Conservation (phyloP, 2,113 vertebrate genomes). For the Notothenia coriiceps region DNA sequence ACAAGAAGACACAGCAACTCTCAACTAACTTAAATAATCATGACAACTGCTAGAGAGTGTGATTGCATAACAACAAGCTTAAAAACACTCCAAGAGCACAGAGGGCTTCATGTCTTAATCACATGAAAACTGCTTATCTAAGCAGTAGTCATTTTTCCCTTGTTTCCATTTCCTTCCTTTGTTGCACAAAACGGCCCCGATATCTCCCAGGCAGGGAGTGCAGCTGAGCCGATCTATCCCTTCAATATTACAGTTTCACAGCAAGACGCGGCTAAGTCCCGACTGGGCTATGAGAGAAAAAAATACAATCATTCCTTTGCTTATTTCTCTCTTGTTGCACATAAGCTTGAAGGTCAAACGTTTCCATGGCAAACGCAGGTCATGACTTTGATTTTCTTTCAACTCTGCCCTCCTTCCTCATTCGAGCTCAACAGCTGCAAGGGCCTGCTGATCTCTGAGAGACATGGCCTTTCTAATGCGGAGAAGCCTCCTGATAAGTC, state of each 20-base stretch:
- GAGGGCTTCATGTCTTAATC: slow-evolving; percentile 22
- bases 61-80: slow-evolving; percentile 34
- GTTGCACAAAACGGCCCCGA: slow-evolving; percentile 48
- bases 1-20: not conserved
- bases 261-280: slow-evolving; percentile 46
- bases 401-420: slow-evolving; percentile 62
- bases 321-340: slow-evolving; percentile 3
- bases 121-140: slow-evolving; percentile 49
- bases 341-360: slow-evolving; percentile 38
- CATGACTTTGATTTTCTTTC: slow-evolving; percentile 55
- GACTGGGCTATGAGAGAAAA: slow-evolving; percentile 6
- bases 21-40: not conserved
- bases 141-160: not conserved
- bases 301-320: slow-evolving; percentile 10
- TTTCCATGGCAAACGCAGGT: slow-evolving; percentile 48
- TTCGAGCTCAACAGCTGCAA: slow-evolving; percentile 64
- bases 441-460: slow-evolving; percentile 28
- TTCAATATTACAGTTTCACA: slow-evolving; percentile 66
- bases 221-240: slow-evolving; percentile 57
- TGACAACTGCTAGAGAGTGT: not conserved
- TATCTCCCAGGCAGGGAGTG: slow-evolving; percentile 31
- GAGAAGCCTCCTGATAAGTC: slow-evolving; percentile 1
- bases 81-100: not conserved
- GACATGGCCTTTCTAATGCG: not conserved
- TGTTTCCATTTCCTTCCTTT: slow-evolving; percentile 69